Evolutionary conservation across 2,113 vertebrate species (phyloP).

Genomic region (Carassius auratus): DNA sequence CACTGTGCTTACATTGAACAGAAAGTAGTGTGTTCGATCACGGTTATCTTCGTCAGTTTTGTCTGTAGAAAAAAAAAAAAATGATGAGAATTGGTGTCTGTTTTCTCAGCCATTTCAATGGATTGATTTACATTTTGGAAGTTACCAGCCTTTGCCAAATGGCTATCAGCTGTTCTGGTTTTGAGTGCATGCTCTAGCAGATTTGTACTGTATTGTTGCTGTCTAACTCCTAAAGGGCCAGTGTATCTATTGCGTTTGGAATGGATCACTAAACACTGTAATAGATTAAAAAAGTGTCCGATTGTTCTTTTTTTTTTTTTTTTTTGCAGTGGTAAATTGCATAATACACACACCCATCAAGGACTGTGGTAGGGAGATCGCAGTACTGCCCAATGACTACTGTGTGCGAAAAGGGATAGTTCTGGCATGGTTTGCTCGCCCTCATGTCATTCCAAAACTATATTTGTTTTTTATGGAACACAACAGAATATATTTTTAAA

Average conservation of each 20-base stretch:
- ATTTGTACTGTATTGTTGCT: conserved; percentile 32
- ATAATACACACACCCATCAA: background rate
- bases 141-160: conserved; percentile 41
- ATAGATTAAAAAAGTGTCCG: conserved; percentile 28
- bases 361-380: background rate
- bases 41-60: conserved; percentile 22
- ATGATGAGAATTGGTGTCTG: conserved; percentile 20
- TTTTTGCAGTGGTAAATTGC: background rate
- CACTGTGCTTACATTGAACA: conserved; percentile 44
- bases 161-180: conserved; percentile 6
- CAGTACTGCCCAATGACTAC: background rate
- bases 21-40: conserved; percentile 33
- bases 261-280: conserved; percentile 52
- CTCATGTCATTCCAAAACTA: background rate
- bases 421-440: background rate
- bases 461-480: background rate
- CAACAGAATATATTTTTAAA: background rate
- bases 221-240: conserved; percentile 31
- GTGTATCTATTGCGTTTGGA: conserved; percentile 45
- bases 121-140: conserved; percentile 19
- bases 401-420: background rate
- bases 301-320: background rate
- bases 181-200: conserved; percentile 19
- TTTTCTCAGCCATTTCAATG: conserved; percentile 3
- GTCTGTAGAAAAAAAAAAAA: conserved; percentile 34